Base-by-base conservation (phyloP, 2,888 invertebrate genomes). In the Lampropteryx suffumata region DNA sequence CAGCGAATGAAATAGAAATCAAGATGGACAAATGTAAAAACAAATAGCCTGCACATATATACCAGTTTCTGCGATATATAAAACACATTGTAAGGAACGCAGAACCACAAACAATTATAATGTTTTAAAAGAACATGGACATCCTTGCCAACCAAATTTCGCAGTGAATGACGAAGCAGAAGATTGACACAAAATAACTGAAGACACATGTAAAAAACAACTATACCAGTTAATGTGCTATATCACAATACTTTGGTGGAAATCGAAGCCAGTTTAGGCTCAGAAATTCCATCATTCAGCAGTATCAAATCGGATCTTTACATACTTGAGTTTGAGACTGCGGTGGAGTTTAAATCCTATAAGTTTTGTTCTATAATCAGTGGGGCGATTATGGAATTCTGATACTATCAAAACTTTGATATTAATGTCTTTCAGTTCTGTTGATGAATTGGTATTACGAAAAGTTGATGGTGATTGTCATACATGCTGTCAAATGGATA, bases 1-100 rank as follows among this genome's bases (percentile, higher is more conserved):
- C 11, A 6, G 50, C 50, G n/a, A 50, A 50, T 14, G 26, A 45
- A 17, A 27, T 41, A 3, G 50, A 44, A 7, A 21, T 50, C 9
- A 41, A 35, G 10, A 11, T 45, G 2, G 50, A 40, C 2, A 13
- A 7, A 3, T 45, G 40, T 26, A 50, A 41, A 45, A 27, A 41
- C 41, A 26, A 27, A 29, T 6, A 27, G 4, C 33, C 26, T n/a
- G 30, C 9, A 42, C 42, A 11, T 24, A 24, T 17, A 34, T 26
- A 9, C 44, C 50, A 7, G 26, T 50, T 17, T 0, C 34, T 7
- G 10, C 39, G 10, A 30, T 44, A 34, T 40, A 33, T 26, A 44
- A 30, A 1, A 35, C n/a, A n/a, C n/a, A n/a, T n/a, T n/a, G n/a
- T n/a, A n/a, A n/a, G n/a, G n/a, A n/a, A n/a, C n/a, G n/a, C n/a